Conservation (phyloP, 2,113 vertebrate genomes). For the Raja brachyura region DNA sequence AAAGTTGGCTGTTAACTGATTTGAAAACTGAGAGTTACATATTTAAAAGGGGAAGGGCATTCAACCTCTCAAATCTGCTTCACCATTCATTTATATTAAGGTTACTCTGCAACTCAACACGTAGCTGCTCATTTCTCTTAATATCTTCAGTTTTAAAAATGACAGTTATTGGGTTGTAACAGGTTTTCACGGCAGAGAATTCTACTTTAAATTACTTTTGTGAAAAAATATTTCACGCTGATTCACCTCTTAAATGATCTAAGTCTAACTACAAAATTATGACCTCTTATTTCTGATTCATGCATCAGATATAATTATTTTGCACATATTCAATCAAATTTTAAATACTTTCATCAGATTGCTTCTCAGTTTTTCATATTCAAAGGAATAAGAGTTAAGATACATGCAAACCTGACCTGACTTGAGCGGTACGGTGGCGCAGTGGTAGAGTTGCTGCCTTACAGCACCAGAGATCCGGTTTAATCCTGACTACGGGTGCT, state of each 20-base stretch:
- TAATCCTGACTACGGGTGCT: too few relatives aligned
- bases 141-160: background rate
- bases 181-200: too few relatives aligned
- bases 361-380: background rate
- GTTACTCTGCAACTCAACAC: background rate
- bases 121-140: background rate
- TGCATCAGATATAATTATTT: background rate
- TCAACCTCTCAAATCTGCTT: background rate
- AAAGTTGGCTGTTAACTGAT: background rate
- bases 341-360: background rate
- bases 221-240: too few relatives aligned
- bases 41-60: background rate
- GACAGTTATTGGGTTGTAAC: too few relatives aligned
- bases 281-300: background rate
- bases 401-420: background rate
- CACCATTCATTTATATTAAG: background rate
- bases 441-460: too few relatives aligned
- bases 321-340: background rate
- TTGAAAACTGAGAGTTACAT: background rate
- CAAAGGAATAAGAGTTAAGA: background rate
- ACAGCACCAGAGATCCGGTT: too few relatives aligned
- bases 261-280: background rate
- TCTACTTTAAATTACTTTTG: too few relatives aligned
- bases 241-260: background rate
- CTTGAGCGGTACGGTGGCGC: too few relatives aligned